phyloP scores from a whole-genome alignment of 2,113 vertebrate genomes.

The Dipodomys ordii region DNA sequence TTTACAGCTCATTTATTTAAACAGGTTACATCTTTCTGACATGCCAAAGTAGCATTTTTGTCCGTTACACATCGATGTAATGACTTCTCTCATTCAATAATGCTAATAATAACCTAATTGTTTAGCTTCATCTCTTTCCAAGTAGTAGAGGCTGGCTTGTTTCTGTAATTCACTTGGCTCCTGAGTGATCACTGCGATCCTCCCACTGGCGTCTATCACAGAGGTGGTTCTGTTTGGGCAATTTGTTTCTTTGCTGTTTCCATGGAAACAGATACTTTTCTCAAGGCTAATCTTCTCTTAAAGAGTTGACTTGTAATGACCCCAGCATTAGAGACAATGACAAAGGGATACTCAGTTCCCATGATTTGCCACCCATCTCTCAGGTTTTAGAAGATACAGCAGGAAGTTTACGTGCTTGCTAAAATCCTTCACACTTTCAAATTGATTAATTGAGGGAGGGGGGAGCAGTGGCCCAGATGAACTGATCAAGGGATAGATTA shows the following conservation, averaged over 20 bases:
- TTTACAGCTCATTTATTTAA: background rate
- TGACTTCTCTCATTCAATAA: constrained; percentile 15
- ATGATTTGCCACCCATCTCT: background rate
- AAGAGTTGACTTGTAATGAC: background rate
- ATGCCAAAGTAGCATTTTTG: background rate
- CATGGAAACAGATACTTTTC: background rate
- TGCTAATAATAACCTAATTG: background rate
- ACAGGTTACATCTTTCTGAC: background rate
- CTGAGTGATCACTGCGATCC: background rate
- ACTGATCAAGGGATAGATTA: background rate
- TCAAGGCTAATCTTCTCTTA: background rate
- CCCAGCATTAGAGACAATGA: background rate
- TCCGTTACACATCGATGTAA: background rate
- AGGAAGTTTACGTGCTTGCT: background rate
- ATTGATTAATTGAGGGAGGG: background rate
- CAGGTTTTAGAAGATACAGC: background rate
- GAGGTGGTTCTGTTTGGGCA: background rate
- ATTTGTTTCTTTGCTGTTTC: background rate
- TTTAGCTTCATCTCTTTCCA: constrained; percentile 50
- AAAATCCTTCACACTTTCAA: constrained; percentile 9
- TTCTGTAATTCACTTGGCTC: background rate
- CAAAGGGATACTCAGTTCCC: background rate
- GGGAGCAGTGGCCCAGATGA: too few relatives aligned
- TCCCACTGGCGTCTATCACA: background rate
- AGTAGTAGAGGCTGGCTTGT: background rate